Base-by-base conservation (phyloP, 2,797 vertebrate species). In the Aselliscus stoliczkanus region DNA sequence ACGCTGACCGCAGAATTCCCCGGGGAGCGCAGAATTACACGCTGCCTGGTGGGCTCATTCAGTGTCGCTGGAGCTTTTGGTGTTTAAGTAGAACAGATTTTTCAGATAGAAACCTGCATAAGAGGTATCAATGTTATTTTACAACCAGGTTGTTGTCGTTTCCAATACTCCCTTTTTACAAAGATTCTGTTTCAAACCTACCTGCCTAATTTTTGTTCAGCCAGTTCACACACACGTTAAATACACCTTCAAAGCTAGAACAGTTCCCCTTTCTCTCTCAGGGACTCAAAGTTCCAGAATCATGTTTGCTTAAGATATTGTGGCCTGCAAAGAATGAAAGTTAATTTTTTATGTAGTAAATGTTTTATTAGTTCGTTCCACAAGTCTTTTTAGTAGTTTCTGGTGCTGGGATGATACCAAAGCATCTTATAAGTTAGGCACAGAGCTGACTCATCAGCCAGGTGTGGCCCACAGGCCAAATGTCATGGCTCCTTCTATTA, bases 341-440 rank as follows among this genome's bases (percentile, higher is more conserved):
- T 15, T 50, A 0, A 5, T 67, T 60, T 39, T 39, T 6, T 34
- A 4, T 31, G 13, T 15, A 15, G 31, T 42, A 11, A n/a, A 47
- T 25, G 52, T 60, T 39, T 34, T 14, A 6, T 23, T 4, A 60
- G 60, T 39, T 52, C 23, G 7, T 10, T 25, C 21, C 50, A 1
- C 27, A 81, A 67, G 17, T 29, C 60, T 56, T 81, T 21, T 44
- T 56, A 0, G 27, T 34, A 0, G 42, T 11, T 69, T 10, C 34
- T 1, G 50, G n/a, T 25, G 7, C n/a, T 75, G 42, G 80, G 11
- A 4, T 13, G 34, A 47, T 47, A 5, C 39, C 62, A 12, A 18
- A 7, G 39, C 37, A 12, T 34, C 3, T 13, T 14, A n/a, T 6
- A 14, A 20, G 0, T 5, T 23, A 31, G 15, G 25, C 47, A 1